These are phyloP conservation scores for Phenganax marumi DNA, from an alignment of 92 coral and sea anemone species.

Conservation along the genomic window DNA sequence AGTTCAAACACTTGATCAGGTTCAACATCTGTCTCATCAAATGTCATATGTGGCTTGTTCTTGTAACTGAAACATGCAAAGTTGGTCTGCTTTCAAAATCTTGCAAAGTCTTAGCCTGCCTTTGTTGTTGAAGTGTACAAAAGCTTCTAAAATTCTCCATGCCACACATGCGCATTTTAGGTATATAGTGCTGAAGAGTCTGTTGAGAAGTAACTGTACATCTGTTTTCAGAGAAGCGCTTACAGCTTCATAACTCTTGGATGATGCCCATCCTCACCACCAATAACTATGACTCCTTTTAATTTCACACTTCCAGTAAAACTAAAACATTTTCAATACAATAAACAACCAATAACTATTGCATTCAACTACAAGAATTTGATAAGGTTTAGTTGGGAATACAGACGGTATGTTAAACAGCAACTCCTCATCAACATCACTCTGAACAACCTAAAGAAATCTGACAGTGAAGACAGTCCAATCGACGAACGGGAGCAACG, in stretches of 20 bases:
- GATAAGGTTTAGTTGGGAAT: neutral
- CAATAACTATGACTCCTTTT: conserved; percentile 81
- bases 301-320: conserved; percentile 89
- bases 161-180: too few species aligned
- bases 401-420: conserved; percentile 76
- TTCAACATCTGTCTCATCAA: conserved; percentile 81
- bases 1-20: conserved; percentile 89
- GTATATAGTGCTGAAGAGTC: too few species aligned
- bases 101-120: neutral
- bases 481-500: neutral
- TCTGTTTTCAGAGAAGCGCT: neutral
- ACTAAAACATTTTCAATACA: conserved; percentile 5
- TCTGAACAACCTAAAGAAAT: conserved; percentile 69
- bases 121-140: too few species aligned
- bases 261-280: conserved; percentile 84
- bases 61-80: conserved; percentile 50
- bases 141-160: too few species aligned
- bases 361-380: too few species aligned
- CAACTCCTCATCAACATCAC: conserved; percentile 91
- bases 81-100: neutral
- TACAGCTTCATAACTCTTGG: conserved; percentile 85
- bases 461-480: too few species aligned
- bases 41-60: conserved; percentile 92
- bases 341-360: neutral
- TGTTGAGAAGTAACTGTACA: neutral